Base-by-base conservation (phyloP, 2,888 invertebrate species). In the Idaea biselata region DNA sequence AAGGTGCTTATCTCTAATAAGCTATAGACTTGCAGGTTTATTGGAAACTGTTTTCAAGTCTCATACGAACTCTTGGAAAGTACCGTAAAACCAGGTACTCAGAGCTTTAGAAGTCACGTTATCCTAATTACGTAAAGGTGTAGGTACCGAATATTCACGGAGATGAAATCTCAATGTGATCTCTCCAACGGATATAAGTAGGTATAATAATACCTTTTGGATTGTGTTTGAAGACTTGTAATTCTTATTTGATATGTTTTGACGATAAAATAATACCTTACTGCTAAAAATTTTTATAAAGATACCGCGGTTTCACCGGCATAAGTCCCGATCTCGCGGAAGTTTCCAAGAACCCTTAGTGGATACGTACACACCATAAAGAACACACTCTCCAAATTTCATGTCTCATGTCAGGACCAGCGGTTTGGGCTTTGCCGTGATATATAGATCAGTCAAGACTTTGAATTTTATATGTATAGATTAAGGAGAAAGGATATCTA, bases 181-280 rank as follows among this genome's bases (percentile, higher is more conserved):
- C 67, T 63, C 59, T 63, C 61, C 55, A 68, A 61, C 70, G 70
- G 72, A 72, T 72, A 72, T 72, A 68, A 72, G 68, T 65, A 44
- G 44, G 44, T 44, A n/a, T n/a, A 25, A 44, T 44, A 14, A 44
- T 44, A 44, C 44, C 44, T 44, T 65, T 71, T 68, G 68, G 64
- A 68, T 64, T 68, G 58, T 70, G 61, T 64, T 65, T 65, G 65
- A 31, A 64, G 66, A 69, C 69, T 68, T 63, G 65, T 63, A 61
- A 64, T 69, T 71, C 69, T 69, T 72, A 75, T 73, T 71, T 67
- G 66, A 68, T 69, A 69, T 68, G 63, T 73, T 68, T 68, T 70
- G 73, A 74, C 74, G 73, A n/a, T n/a, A n/a, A n/a, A n/a, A n/a
- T n/a, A n/a, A n/a, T n/a, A n/a, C n/a, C n/a, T n/a, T n/a, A n/a